Base-by-base conservation (phyloP, 2,888 invertebrate species). In the Galerucella nymphaeae region DNA sequence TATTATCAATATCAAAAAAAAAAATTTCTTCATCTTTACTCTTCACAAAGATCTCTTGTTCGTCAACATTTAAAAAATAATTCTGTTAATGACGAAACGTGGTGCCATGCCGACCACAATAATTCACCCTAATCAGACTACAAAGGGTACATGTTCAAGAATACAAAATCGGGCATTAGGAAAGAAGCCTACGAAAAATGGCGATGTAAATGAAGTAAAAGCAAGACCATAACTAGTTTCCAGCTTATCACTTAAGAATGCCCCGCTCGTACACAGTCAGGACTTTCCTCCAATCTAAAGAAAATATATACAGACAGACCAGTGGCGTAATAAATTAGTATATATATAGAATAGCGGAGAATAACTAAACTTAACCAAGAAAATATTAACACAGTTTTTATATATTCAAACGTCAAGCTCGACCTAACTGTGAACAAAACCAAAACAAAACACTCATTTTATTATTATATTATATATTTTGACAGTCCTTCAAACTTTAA, bases 111-210 rank as follows among this genome's bases (percentile, higher is more conserved):
- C 79, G 82, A 81, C 82, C 82, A 81, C 80, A 80, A 53, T 78
- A 80, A 79, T 77, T 81, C 79, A 76, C 80, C 79, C 77, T 83
- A 83, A 84, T 83, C 83, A 82, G 75, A 76, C 80, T 79, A 78
- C 72, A 80, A 80, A 81, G 41, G 80, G 77, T 76, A 75, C 76
- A 76, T 76, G 80, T 83, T 83, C 80, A 78, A 79, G 84, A 84
- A 85, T 84, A 85, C 84, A 84, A 85, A 85, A 80, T 83, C 77
- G 79, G 72, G 82, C 83, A 85, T 85, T 85, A 70, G 53, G 55
- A 83, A 80, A 41, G 42, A 18, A 62, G 61, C 80, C 77, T 78
- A 80, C 82, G 83, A 84, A 84, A 84, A 84, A 84, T 83, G 81
- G 83, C 80, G 82, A 70, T 70, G 70, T 70, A 70, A 70, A 70